Evolutionary conservation across 2,888 invertebrate species (phyloP).

Genomic region (Eristalis arbustorum): DNA sequence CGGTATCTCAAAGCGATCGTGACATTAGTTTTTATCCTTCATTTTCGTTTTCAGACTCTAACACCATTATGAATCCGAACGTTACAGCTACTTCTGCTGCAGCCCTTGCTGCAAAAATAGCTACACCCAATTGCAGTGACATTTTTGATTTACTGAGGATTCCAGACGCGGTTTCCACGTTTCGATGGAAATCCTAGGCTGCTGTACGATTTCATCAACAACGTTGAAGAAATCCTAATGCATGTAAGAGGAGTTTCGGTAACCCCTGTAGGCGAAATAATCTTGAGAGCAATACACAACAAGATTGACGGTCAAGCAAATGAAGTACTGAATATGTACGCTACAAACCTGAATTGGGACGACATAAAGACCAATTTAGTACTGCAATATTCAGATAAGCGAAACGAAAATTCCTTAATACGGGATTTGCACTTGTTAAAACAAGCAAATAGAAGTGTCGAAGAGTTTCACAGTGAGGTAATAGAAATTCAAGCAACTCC

Average conservation of each 20-base stretch:
- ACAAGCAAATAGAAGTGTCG: background rate
- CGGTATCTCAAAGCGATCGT: slow-evolving; percentile 3
- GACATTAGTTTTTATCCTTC: background rate
- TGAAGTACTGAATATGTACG: slow-evolving; percentile 60
- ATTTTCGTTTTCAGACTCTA: background rate
- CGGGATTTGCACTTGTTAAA: slow-evolving; percentile 24
- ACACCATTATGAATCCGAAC: background rate
- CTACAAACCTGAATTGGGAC: slow-evolving; percentile 42
- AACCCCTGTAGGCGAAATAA: background rate
- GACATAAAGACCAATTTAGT: slow-evolving; percentile 43
- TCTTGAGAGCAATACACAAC: slow-evolving; percentile 36
- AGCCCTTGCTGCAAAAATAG: background rate
- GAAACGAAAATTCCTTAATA: slow-evolving; percentile 49
- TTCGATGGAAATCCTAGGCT: slow-evolving; percentile 28
- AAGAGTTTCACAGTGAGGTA: slow-evolving; percentile 43
- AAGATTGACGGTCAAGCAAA: slow-evolving; percentile 53
- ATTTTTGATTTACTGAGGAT: slow-evolving; percentile 14
- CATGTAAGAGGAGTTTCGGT: slow-evolving; percentile 13
- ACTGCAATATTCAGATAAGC: slow-evolving; percentile 51
- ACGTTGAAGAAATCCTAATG: slow-evolving; percentile 44
- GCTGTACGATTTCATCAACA: slow-evolving; percentile 1
- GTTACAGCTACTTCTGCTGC: background rate
- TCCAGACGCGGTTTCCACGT: slow-evolving; percentile 55
- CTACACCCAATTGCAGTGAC: background rate
- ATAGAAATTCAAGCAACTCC: slow-evolving; percentile 53